Percentiles rank a stretch among this genome's conserved stretches.
Conservation (phyloP, 2,797 vertebrate species). For the Fistularia commersonii region DNA sequence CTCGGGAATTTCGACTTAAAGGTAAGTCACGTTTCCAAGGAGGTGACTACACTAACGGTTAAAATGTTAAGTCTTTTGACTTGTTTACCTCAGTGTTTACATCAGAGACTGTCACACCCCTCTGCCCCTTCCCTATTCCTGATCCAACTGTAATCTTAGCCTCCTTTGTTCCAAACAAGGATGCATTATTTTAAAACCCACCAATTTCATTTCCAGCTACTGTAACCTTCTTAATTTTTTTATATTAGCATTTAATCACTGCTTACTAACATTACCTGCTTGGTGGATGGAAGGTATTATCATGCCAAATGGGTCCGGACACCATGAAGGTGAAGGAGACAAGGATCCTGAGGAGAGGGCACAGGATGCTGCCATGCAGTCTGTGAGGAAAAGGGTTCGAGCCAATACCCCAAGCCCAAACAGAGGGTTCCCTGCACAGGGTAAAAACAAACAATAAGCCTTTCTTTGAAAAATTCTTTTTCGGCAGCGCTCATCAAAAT, state of each 20-base stretch:
- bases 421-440: constrained; percentile 69
- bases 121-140: neutral
- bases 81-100: constrained; percentile 5
- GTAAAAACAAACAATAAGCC: constrained; percentile 66
- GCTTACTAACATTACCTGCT: neutral
- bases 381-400: constrained; percentile 66
- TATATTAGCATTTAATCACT: neutral
- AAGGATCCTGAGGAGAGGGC: constrained; percentile 61
- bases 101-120: constrained; percentile 2
- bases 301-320: constrained; percentile 85
- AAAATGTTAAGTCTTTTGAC: constrained; percentile 5
- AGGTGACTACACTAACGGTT: neutral
- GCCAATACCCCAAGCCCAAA: constrained; percentile 71
- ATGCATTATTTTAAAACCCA: neutral
- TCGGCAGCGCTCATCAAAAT: neutral
- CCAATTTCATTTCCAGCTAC: too few relatives aligned
- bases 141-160: too few relatives aligned
- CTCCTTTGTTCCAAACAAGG: neutral
- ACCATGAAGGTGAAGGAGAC: constrained; percentile 61
- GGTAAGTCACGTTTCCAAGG: constrained; percentile 34
- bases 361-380: constrained; percentile 63
- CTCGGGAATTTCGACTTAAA: constrained; percentile 7
- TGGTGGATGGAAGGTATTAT: constrained; percentile 35
- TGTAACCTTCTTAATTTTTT: too few relatives aligned
- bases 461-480: neutral